phyloP scores from a whole-genome alignment of 2,888 invertebrate species.

The Macaria liturata region DNA sequence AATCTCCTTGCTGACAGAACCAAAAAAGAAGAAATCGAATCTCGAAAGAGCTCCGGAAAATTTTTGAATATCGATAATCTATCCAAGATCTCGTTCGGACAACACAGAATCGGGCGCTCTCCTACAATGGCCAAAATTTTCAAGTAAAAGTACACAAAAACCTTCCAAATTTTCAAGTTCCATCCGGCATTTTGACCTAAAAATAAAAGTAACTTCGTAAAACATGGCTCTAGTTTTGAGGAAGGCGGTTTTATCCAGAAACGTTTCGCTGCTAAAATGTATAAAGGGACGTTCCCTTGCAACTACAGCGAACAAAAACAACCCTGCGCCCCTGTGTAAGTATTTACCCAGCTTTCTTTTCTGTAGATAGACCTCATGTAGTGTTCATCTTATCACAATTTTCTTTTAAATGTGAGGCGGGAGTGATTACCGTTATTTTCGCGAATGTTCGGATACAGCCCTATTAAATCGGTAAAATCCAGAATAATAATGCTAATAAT shows the following conservation, averaged over 20 bases:
- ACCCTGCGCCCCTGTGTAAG: slow-evolving; percentile 58
- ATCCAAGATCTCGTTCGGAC: slow-evolving; percentile 50
- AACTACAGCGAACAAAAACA: slow-evolving; percentile 53
- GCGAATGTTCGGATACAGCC: not conserved
- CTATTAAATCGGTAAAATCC: slow-evolving; percentile 7
- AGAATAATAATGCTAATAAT: not conserved
- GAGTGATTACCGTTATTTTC: slow-evolving; percentile 1
- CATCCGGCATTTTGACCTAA: slow-evolving; percentile 27
- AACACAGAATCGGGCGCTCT: slow-evolving; percentile 45
- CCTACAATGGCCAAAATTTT: slow-evolving; percentile 67
- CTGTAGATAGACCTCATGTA: slow-evolving; percentile 2
- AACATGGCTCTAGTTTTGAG: slow-evolving; percentile 69
- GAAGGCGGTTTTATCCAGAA: slow-evolving; percentile 62
- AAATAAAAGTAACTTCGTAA: slow-evolving; percentile 26
- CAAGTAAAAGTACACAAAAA: slow-evolving; percentile 51
- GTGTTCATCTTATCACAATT: not conserved
- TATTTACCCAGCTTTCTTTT: slow-evolving; percentile 27
- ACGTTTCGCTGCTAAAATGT: slow-evolving; percentile 64
- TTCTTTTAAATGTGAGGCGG: slow-evolving; percentile 1
- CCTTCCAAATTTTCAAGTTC: slow-evolving; percentile 48
- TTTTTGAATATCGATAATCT: slow-evolving; percentile 45
- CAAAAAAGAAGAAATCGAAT: slow-evolving; percentile 27
- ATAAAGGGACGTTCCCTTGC: slow-evolving; percentile 59
- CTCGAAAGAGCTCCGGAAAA: slow-evolving; percentile 41
- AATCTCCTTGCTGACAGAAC: slow-evolving; percentile 20